Base-by-base conservation (phyloP, 2,797 vertebrate species). In the Sebastes variabilis region DNA sequence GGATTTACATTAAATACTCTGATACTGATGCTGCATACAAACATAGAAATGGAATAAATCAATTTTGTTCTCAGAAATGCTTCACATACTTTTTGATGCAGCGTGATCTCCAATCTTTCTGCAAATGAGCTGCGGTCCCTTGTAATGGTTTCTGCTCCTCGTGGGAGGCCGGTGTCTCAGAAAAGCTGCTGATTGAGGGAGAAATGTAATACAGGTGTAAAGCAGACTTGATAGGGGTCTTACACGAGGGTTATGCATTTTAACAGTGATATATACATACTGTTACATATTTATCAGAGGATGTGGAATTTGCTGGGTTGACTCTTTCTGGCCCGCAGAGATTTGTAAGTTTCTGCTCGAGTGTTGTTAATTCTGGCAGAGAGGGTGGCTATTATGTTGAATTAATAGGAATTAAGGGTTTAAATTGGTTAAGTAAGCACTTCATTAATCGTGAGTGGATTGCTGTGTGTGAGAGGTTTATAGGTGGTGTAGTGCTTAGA, bases 171-270 rank as follows among this genome's bases (percentile, higher is more conserved):
- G 75, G 81, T 88, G 87, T 93, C 93, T 92, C 87, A 89, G 86
- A 92, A 96, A 96, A 96, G 94, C 94, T 96, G 96, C 96, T 97
- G 95, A 97, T 96, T 96, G 95, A 96, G 92, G 95, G 91, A 88
- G 94, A 96, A 96, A 96, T 95, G 94, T 94, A 96, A 96, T 96
- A 95, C 95, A 96, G 95, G 96, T 96, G 95, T 96, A 96, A 95
- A 95, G 95, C 93, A 90, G 92, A 92, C 91, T 94, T 96, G 95
- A 96, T 96, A 92, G 95, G 93, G 95, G 96, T 96, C 96, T 96
- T 97, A 96, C 94, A 95, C 30, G 89, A 94, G 96, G 96, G 96
- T 96, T 96, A 96, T 96, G 95, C 94, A 96, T 96, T 96, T 96
- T 93, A 94, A 94, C 95, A 92, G 93, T 93, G 95, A 95, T 96